Evolutionary conservation across 2,113 vertebrate genomes (phyloP).

Genomic region (Ornithorhynchus anatinus): DNA sequence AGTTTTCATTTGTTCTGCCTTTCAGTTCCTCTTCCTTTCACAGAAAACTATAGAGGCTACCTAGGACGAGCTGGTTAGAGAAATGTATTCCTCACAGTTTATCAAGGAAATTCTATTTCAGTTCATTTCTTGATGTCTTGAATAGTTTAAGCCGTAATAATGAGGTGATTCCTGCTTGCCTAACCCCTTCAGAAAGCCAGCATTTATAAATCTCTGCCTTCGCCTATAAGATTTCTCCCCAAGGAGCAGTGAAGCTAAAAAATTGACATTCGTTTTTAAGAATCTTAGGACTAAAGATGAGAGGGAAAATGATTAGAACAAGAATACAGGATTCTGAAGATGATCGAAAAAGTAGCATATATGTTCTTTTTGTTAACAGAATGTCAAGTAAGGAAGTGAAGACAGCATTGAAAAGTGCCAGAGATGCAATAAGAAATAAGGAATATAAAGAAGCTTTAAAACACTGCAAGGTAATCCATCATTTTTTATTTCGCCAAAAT

Average conservation of each 20-base stretch:
- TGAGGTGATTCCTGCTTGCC: background rate
- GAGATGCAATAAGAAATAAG: slow-evolving; percentile 95
- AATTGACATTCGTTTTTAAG: background rate
- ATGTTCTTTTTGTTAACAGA: slow-evolving; percentile 22
- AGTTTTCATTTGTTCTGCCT: too few species aligned
- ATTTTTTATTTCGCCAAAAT: background rate
- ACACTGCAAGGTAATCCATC: slow-evolving; percentile 90
- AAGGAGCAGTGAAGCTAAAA: background rate
- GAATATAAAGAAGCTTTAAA: slow-evolving; percentile 96
- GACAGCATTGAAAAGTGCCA: slow-evolving; percentile 87
- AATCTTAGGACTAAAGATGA: slow-evolving; percentile 1
- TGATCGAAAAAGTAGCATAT: background rate
- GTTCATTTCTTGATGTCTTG: background rate
- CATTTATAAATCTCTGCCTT: background rate
- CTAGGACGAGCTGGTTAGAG: background rate
- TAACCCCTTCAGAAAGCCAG: background rate
- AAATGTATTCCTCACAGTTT: background rate
- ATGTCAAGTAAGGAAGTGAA: slow-evolving; percentile 97
- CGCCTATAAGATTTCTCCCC: background rate
- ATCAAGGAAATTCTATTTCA: background rate
- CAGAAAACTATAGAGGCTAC: background rate
- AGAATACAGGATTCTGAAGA: background rate
- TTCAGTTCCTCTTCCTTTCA: background rate
- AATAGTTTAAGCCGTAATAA: background rate
- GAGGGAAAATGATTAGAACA: background rate